phyloP scores from a whole-genome alignment of 2,888 invertebrate genomes.

The Scaptomyza caliginosa region DNA sequence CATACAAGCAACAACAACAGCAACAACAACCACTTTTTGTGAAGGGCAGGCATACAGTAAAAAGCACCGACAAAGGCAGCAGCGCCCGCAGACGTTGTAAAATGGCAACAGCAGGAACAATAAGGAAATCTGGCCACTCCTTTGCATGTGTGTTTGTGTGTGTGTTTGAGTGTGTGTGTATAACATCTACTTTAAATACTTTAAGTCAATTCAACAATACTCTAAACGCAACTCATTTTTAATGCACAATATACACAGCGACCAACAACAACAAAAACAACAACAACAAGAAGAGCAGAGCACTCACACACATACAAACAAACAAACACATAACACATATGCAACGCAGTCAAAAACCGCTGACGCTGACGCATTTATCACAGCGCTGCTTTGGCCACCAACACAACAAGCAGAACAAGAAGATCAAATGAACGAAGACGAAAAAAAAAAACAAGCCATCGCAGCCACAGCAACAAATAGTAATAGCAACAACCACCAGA shows the following conservation, averaged over 20 bases:
- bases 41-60: constrained; percentile 54
- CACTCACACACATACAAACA: neutral
- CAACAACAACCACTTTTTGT: constrained; percentile 29
- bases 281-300: constrained; percentile 21
- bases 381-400: constrained; percentile 46
- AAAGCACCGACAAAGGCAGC: constrained; percentile 33
- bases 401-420: constrained; percentile 25
- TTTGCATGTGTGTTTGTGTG: neutral
- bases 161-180: constrained; percentile 3
- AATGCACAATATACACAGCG: constrained; percentile 56
- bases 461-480: constrained; percentile 40
- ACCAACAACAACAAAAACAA: constrained; percentile 26
- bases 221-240: constrained; percentile 56
- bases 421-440: constrained; percentile 30
- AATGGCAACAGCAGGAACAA: constrained; percentile 48
- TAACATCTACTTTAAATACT: constrained; percentile 48
- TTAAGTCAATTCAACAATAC: constrained; percentile 50
- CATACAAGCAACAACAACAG: constrained; percentile 15
- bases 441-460: constrained; percentile 50
- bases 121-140: constrained; percentile 33
- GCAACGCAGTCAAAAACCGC: constrained; percentile 36
- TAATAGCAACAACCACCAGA: constrained; percentile 2
- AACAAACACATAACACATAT: constrained; percentile 12
- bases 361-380: constrained; percentile 63
- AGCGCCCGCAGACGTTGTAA: constrained; percentile 44